These are phyloP conservation scores for Myocastor coypus DNA, from an alignment of 2,113 vertebrate genomes.

Conservation along the genomic window DNA sequence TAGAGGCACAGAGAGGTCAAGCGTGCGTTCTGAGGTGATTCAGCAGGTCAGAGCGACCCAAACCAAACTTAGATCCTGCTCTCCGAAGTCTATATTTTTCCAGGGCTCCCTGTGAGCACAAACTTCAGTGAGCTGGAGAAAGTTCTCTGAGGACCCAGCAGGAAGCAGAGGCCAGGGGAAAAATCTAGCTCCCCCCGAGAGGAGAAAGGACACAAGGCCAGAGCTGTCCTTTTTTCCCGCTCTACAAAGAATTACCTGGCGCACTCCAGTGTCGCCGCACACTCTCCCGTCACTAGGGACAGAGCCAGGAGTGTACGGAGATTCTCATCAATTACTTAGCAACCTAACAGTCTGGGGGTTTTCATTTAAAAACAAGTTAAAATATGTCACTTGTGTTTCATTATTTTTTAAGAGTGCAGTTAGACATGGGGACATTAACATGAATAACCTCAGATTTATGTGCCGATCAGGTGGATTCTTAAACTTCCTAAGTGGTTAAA, in stretches of 20 bases:
- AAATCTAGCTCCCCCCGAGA: neutral
- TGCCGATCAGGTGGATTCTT: conserved; percentile 73
- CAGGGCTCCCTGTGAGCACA: neutral
- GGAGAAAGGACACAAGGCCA: neutral
- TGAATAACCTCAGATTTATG: conserved; percentile 79
- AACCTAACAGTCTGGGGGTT: conserved; percentile 56
- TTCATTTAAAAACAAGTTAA: conserved; percentile 75
- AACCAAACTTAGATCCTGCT: neutral
- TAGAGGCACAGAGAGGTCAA: neutral
- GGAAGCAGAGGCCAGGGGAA: accelerated
- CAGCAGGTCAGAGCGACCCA: neutral
- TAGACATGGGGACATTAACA: conserved; percentile 70
- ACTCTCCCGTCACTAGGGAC: neutral
- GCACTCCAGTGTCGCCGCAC: accelerated
- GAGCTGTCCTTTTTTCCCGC: neutral
- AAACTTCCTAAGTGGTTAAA: conserved; percentile 83
- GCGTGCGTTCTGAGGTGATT: neutral
- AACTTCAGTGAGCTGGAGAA: neutral
- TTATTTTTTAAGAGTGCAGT: conserved; percentile 55
- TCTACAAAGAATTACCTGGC: accelerated
- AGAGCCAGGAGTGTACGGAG: conserved; percentile 24
- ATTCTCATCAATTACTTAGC: conserved; percentile 64
- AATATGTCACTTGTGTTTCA: conserved; percentile 65
- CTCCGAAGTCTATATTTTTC: neutral
- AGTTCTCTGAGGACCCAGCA: neutral